Conservation (phyloP, 2,797 vertebrate genomes). For the Acanthurus lineatus region DNA sequence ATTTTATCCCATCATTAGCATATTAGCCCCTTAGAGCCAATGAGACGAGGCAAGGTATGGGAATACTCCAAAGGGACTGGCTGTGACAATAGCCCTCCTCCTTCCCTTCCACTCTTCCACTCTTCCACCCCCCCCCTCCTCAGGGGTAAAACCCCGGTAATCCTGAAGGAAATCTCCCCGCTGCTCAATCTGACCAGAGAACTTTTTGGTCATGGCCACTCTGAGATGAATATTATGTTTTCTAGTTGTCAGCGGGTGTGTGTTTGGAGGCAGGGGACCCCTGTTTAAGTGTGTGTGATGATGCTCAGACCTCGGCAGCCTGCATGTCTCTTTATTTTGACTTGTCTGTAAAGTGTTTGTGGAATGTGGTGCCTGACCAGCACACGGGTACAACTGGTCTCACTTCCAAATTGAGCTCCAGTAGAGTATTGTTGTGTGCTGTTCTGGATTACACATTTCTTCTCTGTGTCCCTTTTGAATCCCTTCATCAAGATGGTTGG, state of each 20-base stretch:
- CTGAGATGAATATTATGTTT: slow-evolving; percentile 19
- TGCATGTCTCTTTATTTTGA: slow-evolving; percentile 68
- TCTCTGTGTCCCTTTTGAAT: slow-evolving; percentile 35
- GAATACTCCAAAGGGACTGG: slow-evolving; percentile 82
- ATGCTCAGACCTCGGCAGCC: slow-evolving; percentile 54
- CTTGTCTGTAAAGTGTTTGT: slow-evolving; percentile 79
- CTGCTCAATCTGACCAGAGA: slow-evolving; percentile 50
- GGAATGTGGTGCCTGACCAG: slow-evolving; percentile 80
- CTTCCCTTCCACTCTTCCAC: slow-evolving; percentile 51
- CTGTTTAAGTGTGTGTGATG: slow-evolving; percentile 34
- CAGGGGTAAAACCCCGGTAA: slow-evolving; percentile 72
- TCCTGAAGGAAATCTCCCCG: slow-evolving; percentile 76
- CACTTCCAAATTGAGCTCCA: slow-evolving; percentile 43
- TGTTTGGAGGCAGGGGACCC: slow-evolving; percentile 41
- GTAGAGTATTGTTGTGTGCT: slow-evolving; percentile 27
- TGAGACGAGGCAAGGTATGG: slow-evolving; percentile 72
- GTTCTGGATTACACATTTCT: slow-evolving; percentile 40
- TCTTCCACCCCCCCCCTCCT: slow-evolving; percentile 61
- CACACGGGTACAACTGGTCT: slow-evolving; percentile 60
- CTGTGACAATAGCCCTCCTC: slow-evolving; percentile 81
- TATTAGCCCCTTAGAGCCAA: slow-evolving; percentile 83
- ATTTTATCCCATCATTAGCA: slow-evolving; percentile 84
- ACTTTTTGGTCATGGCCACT: slow-evolving; percentile 45
- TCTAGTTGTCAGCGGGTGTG: slow-evolving; percentile 19
- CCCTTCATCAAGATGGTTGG: slow-evolving; percentile 65